Evolutionary conservation across 2,113 vertebrate species (phyloP).

Genomic region (Brevimyrus niger): DNA sequence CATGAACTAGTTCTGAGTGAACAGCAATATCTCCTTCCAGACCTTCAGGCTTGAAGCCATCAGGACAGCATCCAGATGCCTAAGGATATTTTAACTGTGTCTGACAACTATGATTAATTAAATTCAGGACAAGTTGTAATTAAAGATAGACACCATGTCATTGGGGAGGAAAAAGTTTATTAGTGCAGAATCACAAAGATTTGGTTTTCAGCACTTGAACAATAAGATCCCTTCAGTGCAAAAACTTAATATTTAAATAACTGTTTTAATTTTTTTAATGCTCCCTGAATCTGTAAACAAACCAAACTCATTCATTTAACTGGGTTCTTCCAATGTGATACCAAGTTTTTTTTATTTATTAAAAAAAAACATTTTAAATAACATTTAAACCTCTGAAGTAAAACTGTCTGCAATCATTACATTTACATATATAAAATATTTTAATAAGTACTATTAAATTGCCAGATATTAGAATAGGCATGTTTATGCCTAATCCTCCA

Average conservation of each 20-base stretch:
- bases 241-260: slow-evolving; percentile 33
- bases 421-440: background rate
- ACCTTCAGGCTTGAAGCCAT: background rate
- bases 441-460: background rate
- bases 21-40: background rate
- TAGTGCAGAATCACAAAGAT: slow-evolving; percentile 39
- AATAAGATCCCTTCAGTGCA: slow-evolving; percentile 46
- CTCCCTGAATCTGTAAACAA: slow-evolving; percentile 28
- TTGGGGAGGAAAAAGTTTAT: slow-evolving; percentile 41
- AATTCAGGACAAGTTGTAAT: background rate
- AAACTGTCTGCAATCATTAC: slow-evolving; percentile 3
- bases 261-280: background rate
- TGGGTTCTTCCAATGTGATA: background rate
- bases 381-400: background rate
- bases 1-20: background rate
- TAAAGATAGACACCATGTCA: slow-evolving; percentile 7
- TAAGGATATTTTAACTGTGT: background rate
- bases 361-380: slow-evolving; percentile 7
- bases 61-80: background rate
- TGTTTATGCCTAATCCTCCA: background rate
- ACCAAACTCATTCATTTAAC: background rate
- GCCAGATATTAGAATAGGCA: background rate
- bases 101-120: background rate
- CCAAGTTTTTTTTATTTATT: background rate
- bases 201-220: slow-evolving; percentile 37